Conservation (phyloP, 1,140 invertebrate species). For the Diprion similis region DNA sequence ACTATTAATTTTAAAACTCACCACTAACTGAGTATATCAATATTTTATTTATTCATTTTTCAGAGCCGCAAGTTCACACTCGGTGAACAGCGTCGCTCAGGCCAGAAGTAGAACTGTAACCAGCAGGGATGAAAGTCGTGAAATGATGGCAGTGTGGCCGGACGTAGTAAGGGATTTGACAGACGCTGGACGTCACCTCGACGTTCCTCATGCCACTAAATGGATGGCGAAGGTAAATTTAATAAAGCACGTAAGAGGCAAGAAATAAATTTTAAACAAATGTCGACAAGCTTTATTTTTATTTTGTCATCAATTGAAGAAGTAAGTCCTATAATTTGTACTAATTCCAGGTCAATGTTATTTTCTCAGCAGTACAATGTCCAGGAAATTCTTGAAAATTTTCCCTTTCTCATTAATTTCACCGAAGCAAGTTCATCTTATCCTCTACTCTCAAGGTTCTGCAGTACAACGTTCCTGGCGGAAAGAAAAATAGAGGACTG, state of each 20-base stretch:
- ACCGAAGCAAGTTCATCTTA: too few species aligned
- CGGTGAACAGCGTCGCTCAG: conserved; percentile 62
- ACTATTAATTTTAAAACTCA: conserved; percentile 15
- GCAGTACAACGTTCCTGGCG: conserved; percentile 83
- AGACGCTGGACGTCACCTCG: conserved; percentile 72
- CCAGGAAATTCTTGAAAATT: too few species aligned
- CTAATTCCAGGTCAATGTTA: too few species aligned
- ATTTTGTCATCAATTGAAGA: too few species aligned
- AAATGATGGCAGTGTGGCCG: conserved; percentile 87
- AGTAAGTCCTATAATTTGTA: too few species aligned
- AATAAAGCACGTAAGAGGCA: conserved; percentile 25
- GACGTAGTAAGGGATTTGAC: conserved; percentile 84
- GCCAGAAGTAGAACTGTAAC: conserved; percentile 67
- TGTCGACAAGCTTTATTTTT: background rate
- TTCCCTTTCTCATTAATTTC: too few species aligned
- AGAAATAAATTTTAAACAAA: conserved; percentile 1
- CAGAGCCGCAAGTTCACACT: conserved; percentile 30
- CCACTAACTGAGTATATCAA: background rate
- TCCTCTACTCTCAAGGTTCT: conserved; percentile 62
- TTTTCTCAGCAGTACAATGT: too few species aligned
- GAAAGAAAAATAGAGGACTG: conserved; percentile 82
- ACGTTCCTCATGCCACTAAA: conserved; percentile 78
- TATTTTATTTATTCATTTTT: conserved; percentile 20
- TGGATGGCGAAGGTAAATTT: conserved; percentile 78
- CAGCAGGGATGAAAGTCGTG: conserved; percentile 81